Percentiles rank a stretch among this genome's conserved stretches.
Conservation (phyloP, 2,113 vertebrate genomes). For the Sander lucioperca region DNA sequence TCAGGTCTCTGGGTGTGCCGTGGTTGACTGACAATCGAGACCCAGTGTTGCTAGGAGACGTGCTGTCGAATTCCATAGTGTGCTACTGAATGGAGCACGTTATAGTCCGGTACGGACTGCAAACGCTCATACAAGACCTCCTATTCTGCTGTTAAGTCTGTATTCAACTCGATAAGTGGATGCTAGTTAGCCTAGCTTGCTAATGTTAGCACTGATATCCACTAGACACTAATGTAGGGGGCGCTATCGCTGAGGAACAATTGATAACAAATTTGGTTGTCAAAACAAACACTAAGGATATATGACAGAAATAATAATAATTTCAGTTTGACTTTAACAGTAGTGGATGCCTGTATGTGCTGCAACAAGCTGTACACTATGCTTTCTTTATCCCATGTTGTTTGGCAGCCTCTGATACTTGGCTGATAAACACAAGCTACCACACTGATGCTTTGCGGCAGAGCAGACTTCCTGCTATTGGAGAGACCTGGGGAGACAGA, state of each 20-base stretch:
- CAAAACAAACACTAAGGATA: neutral
- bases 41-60: constrained; percentile 23
- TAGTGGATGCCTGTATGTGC: neutral
- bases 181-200: neutral
- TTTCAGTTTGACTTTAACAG: constrained; percentile 4
- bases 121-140: neutral
- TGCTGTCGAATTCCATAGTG: neutral
- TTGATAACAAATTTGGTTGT: neutral
- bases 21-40: neutral
- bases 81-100: neutral
- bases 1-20: neutral
- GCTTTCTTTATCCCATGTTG: constrained; percentile 37
- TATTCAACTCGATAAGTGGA: neutral
- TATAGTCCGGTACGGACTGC: neutral
- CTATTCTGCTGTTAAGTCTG: neutral
- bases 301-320: neutral
- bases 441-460: constrained; percentile 38
- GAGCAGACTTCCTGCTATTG: constrained; percentile 51
- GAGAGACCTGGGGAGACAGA: constrained; percentile 69
- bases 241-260: neutral
- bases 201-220: neutral
- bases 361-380: neutral
- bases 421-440: constrained; percentile 38
- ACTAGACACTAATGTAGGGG: neutral
- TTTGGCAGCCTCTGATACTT: constrained; percentile 43